Evolutionary conservation across 2,797 vertebrate species (phyloP), one percentile per base, ranked within the genome.

Genomic region (Sebastes steindachneri): DNA sequence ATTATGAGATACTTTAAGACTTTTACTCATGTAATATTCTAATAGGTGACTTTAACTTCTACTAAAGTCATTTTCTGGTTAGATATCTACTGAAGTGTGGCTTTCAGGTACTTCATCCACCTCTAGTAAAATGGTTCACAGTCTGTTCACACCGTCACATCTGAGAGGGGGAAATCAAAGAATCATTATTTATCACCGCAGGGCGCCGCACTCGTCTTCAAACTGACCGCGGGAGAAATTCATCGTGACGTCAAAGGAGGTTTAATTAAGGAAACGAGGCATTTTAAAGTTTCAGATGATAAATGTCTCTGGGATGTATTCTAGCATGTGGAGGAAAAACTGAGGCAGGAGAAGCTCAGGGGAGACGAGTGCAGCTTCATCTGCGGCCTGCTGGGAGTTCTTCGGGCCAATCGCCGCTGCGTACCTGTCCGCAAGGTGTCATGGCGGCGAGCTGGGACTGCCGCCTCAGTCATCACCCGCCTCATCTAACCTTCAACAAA

Each of bases 401-500:
- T 63, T 23, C 2, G 21, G 59, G 58, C 31, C 9, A 45, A 11
- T 70, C 55, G 6, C 35, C 60, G 1, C 60, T 17, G 17, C 9
- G 45, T 66, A 48, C 78, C 65, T 15, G 75, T 82, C 80, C 66
- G 59, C 66, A 23, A 37, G 84, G 74, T 83, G 82, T 81, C 79
- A 41, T 14, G 31, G 48, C 11, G 62, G 59, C 23, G 8, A 57
- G 68, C 64, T 72, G 79, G 79, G 77, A 84, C 80, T 29, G 7
- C 26, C 45, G 33, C 51, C 33, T 68, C 68, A n/a, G 33, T 68
- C 69, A 41, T 78, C 67, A 64, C 66, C 69, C 25, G 57, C 83
- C 48, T 73, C 69, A 15, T 37, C 66, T 68, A n/a, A 85, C 85
- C 86, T 86, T 85, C 85, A 90, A 53, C 82, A 73, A 88, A 69